Base-by-base conservation (phyloP, 2,113 vertebrate species). In the Galemys pyrenaicus region DNA sequence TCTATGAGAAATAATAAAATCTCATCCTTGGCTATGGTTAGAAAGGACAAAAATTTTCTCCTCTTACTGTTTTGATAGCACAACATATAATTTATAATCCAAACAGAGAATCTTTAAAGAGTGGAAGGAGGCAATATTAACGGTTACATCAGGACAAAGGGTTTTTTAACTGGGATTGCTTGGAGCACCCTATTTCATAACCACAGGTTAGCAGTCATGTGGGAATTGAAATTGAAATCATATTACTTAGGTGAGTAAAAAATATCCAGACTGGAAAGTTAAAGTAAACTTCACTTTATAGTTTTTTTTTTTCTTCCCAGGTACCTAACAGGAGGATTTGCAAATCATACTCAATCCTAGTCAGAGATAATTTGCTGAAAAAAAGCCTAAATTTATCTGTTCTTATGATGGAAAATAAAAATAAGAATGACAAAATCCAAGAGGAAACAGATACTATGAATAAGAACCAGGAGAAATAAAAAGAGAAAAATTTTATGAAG, bases 1-100 rank as follows among this genome's bases (percentile, higher is more conserved):
- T 13, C 8, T 49, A 51, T 1, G 13, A 92, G 44, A 95, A 94
- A 79, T 70, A 88, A 95, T 49, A 83, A 94, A 91, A 58, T 17
- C 41, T 82, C 65, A 51, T 19, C 4, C 19, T 68, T 89, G 26
- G 51, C 22, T 89, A 65, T 62, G 6, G 44, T 67, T 94, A 44
- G 41, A 90, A 87, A 15, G 8, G 80, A 91, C 30, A 87, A 89
- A 94, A 96, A 39, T 6, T 54, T 49, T 80, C 6, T 88, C 17
- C 15, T 86, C 15, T 68, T 64, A n/a, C 77, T 77, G 13, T 85
- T 20, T 56, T 54, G 51, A n/a, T 39, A 74, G n/a, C 4, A 44
- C 65, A 46, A 92, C 20, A 62, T 16, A 89, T 26, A 85, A 91
- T 94, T 91, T 91, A 90, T 68, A 96, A 93, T 35, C 12, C 54